Evolutionary conservation across 2,113 vertebrate species (phyloP), one percentile per base, ranked within the genome.

Genomic region (Mus pahari): DNA sequence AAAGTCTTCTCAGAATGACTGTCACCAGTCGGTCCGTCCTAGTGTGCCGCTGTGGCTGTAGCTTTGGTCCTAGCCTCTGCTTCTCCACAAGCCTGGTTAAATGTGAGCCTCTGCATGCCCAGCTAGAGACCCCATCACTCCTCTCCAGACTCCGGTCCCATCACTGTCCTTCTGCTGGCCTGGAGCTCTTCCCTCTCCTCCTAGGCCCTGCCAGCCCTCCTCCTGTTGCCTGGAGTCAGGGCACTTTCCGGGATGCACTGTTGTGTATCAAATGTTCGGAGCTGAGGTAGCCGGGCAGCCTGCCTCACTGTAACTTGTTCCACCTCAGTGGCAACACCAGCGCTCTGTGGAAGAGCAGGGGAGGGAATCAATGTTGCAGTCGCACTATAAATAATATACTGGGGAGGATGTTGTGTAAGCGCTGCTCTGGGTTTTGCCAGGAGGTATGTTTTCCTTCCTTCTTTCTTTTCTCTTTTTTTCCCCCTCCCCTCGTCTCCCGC

Each of bases 291-390:
- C 45, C 26, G 7, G 33, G 36, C 62, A 24, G 71, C 53, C 53
- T 0, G 92, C 96, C 86, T 78, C 0, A 0, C 73, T 70, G 73
- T 17, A 28, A 84, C 92, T 66, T 45, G 89, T 92, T 93, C 75
- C 77, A 16, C 89, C 97, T 96, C 93, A 0, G 62, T 66, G 92
- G 4, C 20, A 93, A 68, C 89, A 7, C 91, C 1, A 0, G 55
- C 13, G 90, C 93, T 31, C 96, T 2, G 68, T 92, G 95, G 96
- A 89, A 95, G 87, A 94, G 97, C 98, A 31, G 19, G 96, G 98
- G 98, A 98, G 98, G 99, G 99, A 99, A 99, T 99, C 99, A 99
- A 99, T 99, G 99, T 99, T 99, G 99, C 98, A 98, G 98, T 98
- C 98, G 97, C 97, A 86, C 98, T 98, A 99, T 99, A 99, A 99